These are phyloP conservation scores for Oophaga sylvatica DNA, from an alignment of 2,797 vertebrate genomes.

Conservation along the genomic window DNA sequence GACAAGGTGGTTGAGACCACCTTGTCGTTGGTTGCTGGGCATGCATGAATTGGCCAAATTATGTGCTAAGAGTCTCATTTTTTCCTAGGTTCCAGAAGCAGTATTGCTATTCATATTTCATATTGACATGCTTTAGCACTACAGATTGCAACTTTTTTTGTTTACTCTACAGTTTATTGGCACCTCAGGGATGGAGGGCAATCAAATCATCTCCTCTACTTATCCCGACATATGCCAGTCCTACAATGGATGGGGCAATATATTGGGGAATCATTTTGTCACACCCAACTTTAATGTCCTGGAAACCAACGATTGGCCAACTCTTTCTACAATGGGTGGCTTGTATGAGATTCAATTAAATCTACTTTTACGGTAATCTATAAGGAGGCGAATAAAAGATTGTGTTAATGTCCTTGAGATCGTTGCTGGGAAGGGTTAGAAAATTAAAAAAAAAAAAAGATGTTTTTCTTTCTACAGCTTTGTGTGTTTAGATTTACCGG, in stretches of 20 bases:
- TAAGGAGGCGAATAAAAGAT: constrained; percentile 13
- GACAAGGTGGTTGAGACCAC: too few species aligned
- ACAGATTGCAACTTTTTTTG: too few species aligned
- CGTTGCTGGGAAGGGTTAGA: constrained; percentile 19
- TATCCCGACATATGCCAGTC: not conserved
- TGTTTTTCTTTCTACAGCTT: constrained; percentile 30
- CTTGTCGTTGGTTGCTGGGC: too few species aligned
- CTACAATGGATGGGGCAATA: not conserved
- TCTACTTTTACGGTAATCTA: constrained; percentile 19
- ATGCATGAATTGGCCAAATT: too few species aligned
- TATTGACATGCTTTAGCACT: too few species aligned
- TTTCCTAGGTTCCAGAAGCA: too few species aligned
- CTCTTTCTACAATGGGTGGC: not conserved
- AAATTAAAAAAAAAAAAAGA: constrained; percentile 21
- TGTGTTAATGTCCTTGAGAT: constrained; percentile 34
- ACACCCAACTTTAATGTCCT: not conserved
- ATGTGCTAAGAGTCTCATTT: too few species aligned
- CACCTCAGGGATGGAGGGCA: too few species aligned
- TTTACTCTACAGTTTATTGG: too few species aligned
- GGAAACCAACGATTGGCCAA: not conserved
- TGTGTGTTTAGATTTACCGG: constrained; percentile 26
- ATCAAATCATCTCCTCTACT: not conserved
- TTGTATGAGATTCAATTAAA: constrained; percentile 9
- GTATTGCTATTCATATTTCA: too few species aligned
- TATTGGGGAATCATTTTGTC: not conserved